Conservation (phyloP, 2,888 invertebrate species). For the Aphodius granarius region DNA sequence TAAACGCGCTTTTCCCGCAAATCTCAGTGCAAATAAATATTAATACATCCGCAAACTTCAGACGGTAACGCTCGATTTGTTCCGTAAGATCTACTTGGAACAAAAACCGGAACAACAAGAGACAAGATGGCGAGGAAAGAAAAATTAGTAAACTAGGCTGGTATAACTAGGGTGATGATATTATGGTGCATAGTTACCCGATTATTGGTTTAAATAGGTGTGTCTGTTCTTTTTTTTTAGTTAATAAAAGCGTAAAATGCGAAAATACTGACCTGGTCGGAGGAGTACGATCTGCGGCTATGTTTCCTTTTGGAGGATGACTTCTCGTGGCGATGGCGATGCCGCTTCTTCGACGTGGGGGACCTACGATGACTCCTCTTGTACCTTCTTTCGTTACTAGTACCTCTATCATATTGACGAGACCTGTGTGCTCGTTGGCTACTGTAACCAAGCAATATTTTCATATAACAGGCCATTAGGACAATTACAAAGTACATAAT, state of each 20-base stretch:
- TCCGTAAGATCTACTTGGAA: neutral
- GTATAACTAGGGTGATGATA: neutral
- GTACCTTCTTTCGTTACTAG: conserved; percentile 78
- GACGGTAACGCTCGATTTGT: neutral
- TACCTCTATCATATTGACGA: conserved; percentile 70
- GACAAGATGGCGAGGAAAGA: neutral
- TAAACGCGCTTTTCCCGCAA: neutral
- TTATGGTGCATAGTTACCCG: conserved; percentile 7
- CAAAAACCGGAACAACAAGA: neutral
- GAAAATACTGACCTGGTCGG: conserved; percentile 47
- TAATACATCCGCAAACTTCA: neutral
- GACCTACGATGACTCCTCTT: conserved; percentile 84
- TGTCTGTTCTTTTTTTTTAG: neutral
- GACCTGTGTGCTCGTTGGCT: conserved; percentile 63
- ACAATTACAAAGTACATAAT: no score
- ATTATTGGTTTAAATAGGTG: neutral
- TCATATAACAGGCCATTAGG: neutral
- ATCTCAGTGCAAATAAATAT: neutral
- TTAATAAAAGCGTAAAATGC: neutral
- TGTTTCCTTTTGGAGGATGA: conserved; percentile 50
- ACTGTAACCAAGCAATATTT: conserved; percentile 49
- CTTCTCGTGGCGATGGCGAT: conserved; percentile 66
- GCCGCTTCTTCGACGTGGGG: conserved; percentile 75
- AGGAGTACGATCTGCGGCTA: conserved; percentile 56
- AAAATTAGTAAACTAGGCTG: neutral